Percentiles rank a stretch among this genome's conserved stretches.
These are phyloP conservation scores for Byasa hedistus DNA, from an alignment of 2,888 invertebrate genomes.

Conservation along the genomic window DNA sequence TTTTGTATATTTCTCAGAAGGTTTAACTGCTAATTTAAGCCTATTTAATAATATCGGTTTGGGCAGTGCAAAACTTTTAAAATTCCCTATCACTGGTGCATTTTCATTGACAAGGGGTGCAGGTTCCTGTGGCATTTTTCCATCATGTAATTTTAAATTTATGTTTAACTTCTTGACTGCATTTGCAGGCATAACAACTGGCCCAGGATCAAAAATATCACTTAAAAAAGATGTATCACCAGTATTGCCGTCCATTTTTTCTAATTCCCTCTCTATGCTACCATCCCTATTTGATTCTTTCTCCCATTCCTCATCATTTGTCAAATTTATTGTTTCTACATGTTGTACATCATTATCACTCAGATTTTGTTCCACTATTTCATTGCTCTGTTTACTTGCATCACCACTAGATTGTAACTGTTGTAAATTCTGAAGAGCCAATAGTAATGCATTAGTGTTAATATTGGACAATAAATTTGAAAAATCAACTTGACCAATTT, in stretches of 20 bases:
- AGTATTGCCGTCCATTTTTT: slow-evolving; percentile 61
- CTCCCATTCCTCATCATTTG: slow-evolving; percentile 73
- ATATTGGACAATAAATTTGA: slow-evolving; percentile 62
- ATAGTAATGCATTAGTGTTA: slow-evolving; percentile 63
- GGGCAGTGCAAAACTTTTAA: slow-evolving; percentile 76
- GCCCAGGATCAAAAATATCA: slow-evolving; percentile 74
- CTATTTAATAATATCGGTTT: slow-evolving; percentile 74
- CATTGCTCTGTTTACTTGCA: slow-evolving; percentile 32
- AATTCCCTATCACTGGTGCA: slow-evolving; percentile 68
- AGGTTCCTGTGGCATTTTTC: slow-evolving; percentile 43
- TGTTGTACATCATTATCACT: slow-evolving; percentile 34
- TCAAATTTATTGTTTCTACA: slow-evolving; percentile 67
- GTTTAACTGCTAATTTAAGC: slow-evolving; percentile 66
- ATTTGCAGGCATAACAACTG: slow-evolving; percentile 54
- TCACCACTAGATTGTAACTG: slow-evolving; percentile 50
- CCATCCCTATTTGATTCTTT: slow-evolving; percentile 64
- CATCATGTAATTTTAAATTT: slow-evolving; percentile 49
- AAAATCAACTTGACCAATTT: slow-evolving; percentile 50
- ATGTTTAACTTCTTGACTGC: slow-evolving; percentile 58
- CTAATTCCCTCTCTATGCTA: slow-evolving; percentile 64
- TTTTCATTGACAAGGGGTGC: slow-evolving; percentile 52
- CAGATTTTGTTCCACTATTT: slow-evolving; percentile 16
- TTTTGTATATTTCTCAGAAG: slow-evolving; percentile 53
- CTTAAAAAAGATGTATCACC: slow-evolving; percentile 71
- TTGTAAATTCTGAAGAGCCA: slow-evolving; percentile 72